Evolutionary conservation across 2,888 invertebrate species (phyloP).

Genomic region (Metellina segmentata): DNA sequence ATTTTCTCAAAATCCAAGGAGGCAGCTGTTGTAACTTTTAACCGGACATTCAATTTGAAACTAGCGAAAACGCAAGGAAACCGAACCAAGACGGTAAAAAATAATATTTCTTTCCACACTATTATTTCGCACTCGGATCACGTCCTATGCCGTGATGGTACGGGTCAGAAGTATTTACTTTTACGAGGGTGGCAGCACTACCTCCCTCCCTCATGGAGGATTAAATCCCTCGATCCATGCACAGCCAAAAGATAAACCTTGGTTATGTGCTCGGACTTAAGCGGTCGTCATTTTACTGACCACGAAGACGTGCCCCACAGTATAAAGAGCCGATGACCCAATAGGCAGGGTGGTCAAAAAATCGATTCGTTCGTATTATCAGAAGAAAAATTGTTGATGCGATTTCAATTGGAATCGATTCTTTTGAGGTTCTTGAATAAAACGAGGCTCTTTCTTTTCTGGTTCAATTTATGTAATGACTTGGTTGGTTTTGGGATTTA

Average conservation of each 20-base stretch:
- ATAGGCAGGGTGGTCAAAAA: neutral
- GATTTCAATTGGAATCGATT: neutral
- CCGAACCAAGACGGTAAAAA: no score
- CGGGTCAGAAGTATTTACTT: conserved; percentile 62
- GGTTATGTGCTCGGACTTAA: conserved; percentile 47
- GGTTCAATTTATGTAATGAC: no score
- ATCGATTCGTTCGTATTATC: neutral
- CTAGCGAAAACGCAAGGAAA: neutral
- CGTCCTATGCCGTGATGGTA: conserved; percentile 47
- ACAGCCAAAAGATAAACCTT: conserved; percentile 54
- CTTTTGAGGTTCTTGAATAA: neutral
- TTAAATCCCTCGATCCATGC: conserved; percentile 29
- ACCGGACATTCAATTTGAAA: conserved; percentile 13
- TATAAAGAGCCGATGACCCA: neutral
- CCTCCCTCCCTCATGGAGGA: neutral
- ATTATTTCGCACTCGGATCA: conserved; percentile 20
- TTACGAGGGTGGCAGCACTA: conserved; percentile 51
- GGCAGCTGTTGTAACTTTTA: conserved; percentile 9
- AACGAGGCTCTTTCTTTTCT: neutral
- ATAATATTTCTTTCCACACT: no score
- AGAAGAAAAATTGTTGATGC: neutral
- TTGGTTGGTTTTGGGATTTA: no score
- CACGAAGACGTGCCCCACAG: conserved; percentile 18
- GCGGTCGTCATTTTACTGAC: conserved; percentile 14
- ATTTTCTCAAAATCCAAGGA: neutral